Percentiles rank a stretch among this genome's conserved stretches.
Conservation (phyloP, 2,888 invertebrate genomes). For the Ichneumoninae sp. region DNA sequence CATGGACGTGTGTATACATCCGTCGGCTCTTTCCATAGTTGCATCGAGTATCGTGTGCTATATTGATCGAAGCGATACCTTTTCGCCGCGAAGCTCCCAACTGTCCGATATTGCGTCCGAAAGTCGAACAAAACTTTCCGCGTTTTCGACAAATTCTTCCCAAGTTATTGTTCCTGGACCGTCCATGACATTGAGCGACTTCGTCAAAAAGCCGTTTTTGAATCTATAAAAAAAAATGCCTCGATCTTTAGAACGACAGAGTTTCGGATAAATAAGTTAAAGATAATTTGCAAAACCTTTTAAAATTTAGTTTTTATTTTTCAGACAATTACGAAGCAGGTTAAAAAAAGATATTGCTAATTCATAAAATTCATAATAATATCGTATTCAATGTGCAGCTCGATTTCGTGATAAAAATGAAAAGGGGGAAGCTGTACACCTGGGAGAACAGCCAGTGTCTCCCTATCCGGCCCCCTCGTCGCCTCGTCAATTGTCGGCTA, state of each 20-base stretch:
- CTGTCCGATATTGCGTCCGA: conserved; percentile 81
- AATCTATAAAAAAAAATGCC: conserved; percentile 18
- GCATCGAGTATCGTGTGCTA: conserved; percentile 7
- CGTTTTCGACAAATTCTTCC: conserved; percentile 83
- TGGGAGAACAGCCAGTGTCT: conserved; percentile 78
- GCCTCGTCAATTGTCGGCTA: conserved; percentile 80
- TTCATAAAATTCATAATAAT: conserved; percentile 49
- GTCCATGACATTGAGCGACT: conserved; percentile 74
- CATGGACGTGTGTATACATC: neutral
- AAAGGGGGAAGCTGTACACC: conserved; percentile 82
- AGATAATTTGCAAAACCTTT: neutral
- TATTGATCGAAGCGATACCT: conserved; percentile 78
- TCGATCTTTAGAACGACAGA: neutral
- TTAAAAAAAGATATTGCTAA: neutral
- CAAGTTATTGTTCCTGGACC: conserved; percentile 83
- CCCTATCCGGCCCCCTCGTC: conserved; percentile 74
- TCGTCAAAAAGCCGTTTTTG: neutral
- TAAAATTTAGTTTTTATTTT: conserved; percentile 1
- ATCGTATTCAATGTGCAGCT: conserved; percentile 68
- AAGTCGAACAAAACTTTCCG: conserved; percentile 78
- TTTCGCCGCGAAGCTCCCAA: conserved; percentile 81
- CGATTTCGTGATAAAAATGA: conserved; percentile 79
- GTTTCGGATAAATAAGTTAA: neutral
- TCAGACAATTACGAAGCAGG: neutral
- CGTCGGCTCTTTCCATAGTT: neutral